These are phyloP conservation scores for Lophius americanus DNA, from an alignment of 2,797 vertebrate species.

Conservation along the genomic window DNA sequence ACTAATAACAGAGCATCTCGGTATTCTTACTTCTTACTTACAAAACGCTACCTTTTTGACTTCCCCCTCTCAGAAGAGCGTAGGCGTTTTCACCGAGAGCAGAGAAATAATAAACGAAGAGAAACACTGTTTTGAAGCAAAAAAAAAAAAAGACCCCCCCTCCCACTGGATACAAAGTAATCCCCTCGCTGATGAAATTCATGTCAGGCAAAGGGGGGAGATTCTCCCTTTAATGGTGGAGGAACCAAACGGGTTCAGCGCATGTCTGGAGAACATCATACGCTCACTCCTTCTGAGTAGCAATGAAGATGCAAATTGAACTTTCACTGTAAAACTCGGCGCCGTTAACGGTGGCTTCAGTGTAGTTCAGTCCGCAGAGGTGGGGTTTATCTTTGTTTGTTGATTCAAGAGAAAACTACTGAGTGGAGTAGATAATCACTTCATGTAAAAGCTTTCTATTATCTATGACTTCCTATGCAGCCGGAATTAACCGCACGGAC, in stretches of 20 bases:
- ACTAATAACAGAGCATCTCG: slow-evolving; percentile 29
- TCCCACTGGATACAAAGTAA: slow-evolving; percentile 34
- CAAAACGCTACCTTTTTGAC: slow-evolving; percentile 24
- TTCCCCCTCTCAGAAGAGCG: slow-evolving; percentile 18
- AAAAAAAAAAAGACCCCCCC: not conserved
- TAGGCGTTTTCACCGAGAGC: slow-evolving; percentile 36
- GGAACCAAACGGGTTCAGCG: slow-evolving; percentile 5
- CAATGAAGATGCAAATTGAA: slow-evolving; percentile 59
- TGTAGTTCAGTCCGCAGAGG: not conserved
- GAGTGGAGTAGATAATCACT: too few species aligned
- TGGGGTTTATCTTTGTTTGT: slow-evolving; percentile 13
- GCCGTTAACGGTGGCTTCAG: slow-evolving; percentile 14
- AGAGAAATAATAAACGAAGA: slow-evolving; percentile 25
- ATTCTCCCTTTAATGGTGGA: slow-evolving; percentile 19
- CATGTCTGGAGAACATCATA: slow-evolving; percentile 16
- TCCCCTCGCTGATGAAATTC: slow-evolving; percentile 29
- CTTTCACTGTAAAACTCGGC: slow-evolving; percentile 33
- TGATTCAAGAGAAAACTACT: not conserved
- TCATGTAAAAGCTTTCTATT: too few species aligned
- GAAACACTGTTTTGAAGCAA: slow-evolving; percentile 18
- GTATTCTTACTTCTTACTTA: slow-evolving; percentile 42
- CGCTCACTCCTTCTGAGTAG: slow-evolving; percentile 16
- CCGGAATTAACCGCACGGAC: too few species aligned
- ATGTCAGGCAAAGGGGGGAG: slow-evolving; percentile 7
- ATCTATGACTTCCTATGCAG: too few species aligned